Evolutionary conservation across 2,113 vertebrate genomes (phyloP).

Genomic region (Brachypteracias leptosomus): DNA sequence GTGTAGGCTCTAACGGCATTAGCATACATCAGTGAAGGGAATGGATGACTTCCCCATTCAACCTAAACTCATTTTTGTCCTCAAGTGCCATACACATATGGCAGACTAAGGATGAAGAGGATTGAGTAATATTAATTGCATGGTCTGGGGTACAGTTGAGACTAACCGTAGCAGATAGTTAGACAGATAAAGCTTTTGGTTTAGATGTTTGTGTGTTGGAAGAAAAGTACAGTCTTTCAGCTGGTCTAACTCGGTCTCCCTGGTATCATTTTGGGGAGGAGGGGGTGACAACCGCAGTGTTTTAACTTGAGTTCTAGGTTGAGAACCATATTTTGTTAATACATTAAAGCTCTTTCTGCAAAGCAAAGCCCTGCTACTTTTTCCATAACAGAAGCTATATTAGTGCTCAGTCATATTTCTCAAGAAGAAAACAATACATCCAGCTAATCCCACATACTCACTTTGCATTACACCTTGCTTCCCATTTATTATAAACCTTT

Average conservation of each 20-base stretch:
- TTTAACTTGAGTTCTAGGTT: background rate
- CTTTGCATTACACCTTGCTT: background rate
- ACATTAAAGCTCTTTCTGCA: background rate
- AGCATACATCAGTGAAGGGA: background rate
- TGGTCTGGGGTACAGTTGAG: background rate
- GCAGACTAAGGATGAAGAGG: background rate
- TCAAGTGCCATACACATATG: background rate
- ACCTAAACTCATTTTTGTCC: background rate
- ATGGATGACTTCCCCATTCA: background rate
- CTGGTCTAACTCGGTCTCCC: background rate
- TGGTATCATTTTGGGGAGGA: background rate
- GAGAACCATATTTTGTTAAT: background rate
- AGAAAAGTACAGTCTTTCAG: background rate
- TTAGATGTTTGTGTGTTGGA: background rate
- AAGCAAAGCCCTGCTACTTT: slow-evolving; percentile 10
- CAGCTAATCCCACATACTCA: background rate
- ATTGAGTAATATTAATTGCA: background rate
- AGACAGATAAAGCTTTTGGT: background rate
- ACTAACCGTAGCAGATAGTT: background rate
- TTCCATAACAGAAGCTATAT: background rate
- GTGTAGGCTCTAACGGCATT: background rate
- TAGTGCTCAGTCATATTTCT: background rate
- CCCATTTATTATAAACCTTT: slow-evolving; percentile 1
- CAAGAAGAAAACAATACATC: slow-evolving; percentile 7
- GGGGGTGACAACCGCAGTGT: background rate